Evolutionary conservation across 2,113 vertebrate species (phyloP).

Genomic region (Leucosticte australis): DNA sequence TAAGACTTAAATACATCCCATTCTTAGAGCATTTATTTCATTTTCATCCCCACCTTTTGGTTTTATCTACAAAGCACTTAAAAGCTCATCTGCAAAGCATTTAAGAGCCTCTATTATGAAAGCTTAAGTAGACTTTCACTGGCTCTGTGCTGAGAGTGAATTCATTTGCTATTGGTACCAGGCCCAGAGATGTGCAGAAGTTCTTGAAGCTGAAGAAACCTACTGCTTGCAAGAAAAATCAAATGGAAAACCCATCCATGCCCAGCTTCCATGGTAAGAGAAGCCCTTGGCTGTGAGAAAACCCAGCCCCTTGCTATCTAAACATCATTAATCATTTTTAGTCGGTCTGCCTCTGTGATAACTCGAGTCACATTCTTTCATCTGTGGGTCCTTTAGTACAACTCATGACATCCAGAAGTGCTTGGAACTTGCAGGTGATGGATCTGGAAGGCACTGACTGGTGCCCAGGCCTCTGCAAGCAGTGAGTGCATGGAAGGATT

Average conservation of each 20-base stretch:
- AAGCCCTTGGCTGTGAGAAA: not conserved
- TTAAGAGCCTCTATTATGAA: not conserved
- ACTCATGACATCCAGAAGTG: too few species aligned
- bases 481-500: not conserved
- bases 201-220: not conserved
- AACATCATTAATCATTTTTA: not conserved
- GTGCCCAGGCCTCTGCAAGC: not conserved
- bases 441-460: not conserved
- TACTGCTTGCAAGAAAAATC: not conserved
- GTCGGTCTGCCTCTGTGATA: not conserved
- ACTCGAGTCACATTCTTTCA: not conserved
- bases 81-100: not conserved
- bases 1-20: not conserved
- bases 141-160: not conserved
- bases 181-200: not conserved
- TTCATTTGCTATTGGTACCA: not conserved
- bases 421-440: not conserved
- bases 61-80: not conserved
- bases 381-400: not conserved
- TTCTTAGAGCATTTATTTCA: not conserved
- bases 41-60: not conserved
- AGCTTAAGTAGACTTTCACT: not conserved
- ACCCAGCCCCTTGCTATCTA: not conserved
- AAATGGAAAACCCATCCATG: not conserved
- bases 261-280: not conserved